phyloP scores from a whole-genome alignment of 2,888 invertebrate genomes.

The Eilema depressum region DNA sequence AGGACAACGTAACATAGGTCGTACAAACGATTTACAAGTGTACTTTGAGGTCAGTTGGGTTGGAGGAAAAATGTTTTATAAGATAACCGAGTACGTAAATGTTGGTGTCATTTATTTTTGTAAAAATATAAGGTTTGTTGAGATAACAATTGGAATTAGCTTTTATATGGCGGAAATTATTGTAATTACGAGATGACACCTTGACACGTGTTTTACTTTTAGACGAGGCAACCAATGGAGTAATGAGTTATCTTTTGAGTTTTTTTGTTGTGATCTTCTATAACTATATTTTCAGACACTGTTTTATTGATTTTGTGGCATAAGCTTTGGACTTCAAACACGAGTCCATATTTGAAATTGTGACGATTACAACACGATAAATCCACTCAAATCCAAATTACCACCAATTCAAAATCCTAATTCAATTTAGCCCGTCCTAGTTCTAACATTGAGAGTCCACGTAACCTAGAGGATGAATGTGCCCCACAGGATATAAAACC shows the following conservation, averaged over 20 bases:
- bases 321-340: background rate
- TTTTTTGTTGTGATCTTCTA: background rate
- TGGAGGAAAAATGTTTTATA: conserved; percentile 22
- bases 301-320: background rate
- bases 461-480: conserved; percentile 37
- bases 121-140: background rate
- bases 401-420: conserved; percentile 25
- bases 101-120: conserved; percentile 1
- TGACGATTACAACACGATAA: background rate
- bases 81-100: background rate
- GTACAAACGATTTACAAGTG: conserved; percentile 31
- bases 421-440: conserved; percentile 38
- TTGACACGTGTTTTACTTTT: background rate
- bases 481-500: conserved; percentile 51
- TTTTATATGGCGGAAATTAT: background rate
- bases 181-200: background rate
- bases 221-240: background rate
- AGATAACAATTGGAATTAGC: background rate
- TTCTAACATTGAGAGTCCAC: conserved; percentile 34
- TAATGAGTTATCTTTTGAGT: background rate
- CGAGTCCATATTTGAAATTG: background rate
- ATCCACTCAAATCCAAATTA: conserved; percentile 8
- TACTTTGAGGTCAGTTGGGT: conserved; percentile 29
- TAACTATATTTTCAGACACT: background rate
- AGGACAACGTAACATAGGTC: conserved; percentile 21